A percentile compares a stretch with the other conserved stretches of the same genome.
phyloP scores from a whole-genome alignment of 2,888 invertebrate species.

The Netelia virgata region DNA sequence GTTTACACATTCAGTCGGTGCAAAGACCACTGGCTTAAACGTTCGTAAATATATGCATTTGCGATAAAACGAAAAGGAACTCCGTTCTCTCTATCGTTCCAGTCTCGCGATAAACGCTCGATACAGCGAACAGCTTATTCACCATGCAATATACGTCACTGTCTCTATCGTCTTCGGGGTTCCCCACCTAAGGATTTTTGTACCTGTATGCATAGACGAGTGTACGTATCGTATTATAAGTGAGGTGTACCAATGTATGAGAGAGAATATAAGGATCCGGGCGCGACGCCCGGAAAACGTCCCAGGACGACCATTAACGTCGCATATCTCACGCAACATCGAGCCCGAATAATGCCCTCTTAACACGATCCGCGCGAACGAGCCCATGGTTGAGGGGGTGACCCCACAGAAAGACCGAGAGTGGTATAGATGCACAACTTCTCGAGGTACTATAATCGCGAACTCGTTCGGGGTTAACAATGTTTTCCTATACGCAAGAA shows the following conservation, averaged over 20 bases:
- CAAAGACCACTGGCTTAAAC: not conserved
- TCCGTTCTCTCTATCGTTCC: slow-evolving; percentile 20
- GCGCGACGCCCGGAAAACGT: slow-evolving; percentile 52
- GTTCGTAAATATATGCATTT: not conserved
- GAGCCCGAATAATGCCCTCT: slow-evolving; percentile 74
- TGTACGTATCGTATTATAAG: not conserved
- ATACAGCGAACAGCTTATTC: slow-evolving; percentile 20
- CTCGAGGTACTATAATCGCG: not conserved
- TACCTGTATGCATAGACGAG: slow-evolving; percentile 9
- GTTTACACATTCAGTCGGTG: not conserved
- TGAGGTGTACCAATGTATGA: slow-evolving; percentile 24
- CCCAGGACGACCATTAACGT: slow-evolving; percentile 61
- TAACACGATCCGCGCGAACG: slow-evolving; percentile 71
- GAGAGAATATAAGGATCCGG: slow-evolving; percentile 33
- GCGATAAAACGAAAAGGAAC: slow-evolving; percentile 6
- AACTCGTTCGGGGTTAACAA: slow-evolving; percentile 15
- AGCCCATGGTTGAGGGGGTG: slow-evolving; percentile 51
- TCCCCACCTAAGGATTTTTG: slow-evolving; percentile 2
- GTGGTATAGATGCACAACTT: not conserved
- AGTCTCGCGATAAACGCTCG: slow-evolving; percentile 21
- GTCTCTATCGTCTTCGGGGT: slow-evolving; percentile 31
- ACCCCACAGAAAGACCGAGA: slow-evolving; percentile 9
- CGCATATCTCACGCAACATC: slow-evolving; percentile 73
- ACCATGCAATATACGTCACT: slow-evolving; percentile 32
- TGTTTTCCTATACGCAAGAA: no score